Base-by-base conservation (phyloP, 2,113 vertebrate genomes). In the Tautogolabrus adspersus region DNA sequence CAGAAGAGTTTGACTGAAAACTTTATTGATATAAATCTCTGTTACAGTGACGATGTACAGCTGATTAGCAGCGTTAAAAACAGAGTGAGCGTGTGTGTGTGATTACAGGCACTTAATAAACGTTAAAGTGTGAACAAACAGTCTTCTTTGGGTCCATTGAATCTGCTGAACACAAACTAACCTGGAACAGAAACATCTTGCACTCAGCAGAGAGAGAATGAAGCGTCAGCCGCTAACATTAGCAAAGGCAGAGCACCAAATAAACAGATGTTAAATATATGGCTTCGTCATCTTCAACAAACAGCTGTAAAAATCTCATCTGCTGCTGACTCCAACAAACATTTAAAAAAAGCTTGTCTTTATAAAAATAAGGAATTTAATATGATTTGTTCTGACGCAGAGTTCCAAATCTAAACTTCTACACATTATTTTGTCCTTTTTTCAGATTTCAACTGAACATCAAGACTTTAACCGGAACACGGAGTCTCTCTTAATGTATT, bases 11-110 rank as follows among this genome's bases (percentile, higher is more conserved):
- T 79, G 49, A 65, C 57, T 72, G 81, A 87, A 89, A 83, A 87
- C 72, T 92, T 92, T 91, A 92, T 87, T 92, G 87, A 84, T 84
- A 91, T 69, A 86, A 86, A 88, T 79, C 73, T 83, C 66, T 83
- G 10, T 78, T 60, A 82, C 87, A 87, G 81, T 82, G 83, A 51
- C 61, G 66, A 77, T 47, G 38, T 57, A 42, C 64, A 75, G 49
- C 70, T 63, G 49, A 18, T 34, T 21, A 56, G 9, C 49, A 44
- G 67, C 73, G 18, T 40, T n/a, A 40, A 3, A 57, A 7, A 26
- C 13, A 30, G 55, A 30, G 22, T 30, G 26, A 34, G 26, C 30
- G 13, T 13, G 1, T 16, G 16, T 18, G 12, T 30, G 23, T 18
- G 74, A 64, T 73, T 61, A 73, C 49, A 66, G 79, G 79, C 66